Base-by-base conservation (phyloP, 2,797 vertebrate species). In the Erpetoichthys calabaricus region DNA sequence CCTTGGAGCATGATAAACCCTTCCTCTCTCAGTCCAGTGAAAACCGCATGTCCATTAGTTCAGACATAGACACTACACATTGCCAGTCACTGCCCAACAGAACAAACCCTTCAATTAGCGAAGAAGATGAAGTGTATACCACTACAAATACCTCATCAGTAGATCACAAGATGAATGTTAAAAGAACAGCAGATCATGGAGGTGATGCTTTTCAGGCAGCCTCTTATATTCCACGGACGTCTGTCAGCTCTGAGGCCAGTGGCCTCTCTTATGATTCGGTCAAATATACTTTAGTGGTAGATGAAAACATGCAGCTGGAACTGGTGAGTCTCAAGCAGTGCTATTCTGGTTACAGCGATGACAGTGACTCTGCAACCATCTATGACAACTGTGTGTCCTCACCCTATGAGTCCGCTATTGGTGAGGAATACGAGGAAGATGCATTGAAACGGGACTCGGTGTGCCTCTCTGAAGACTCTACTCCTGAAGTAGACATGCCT, bases 281-380 rank as follows among this genome's bases (percentile, higher is more conserved):
- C 65, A 98, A 98, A 67, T 98, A 98, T 76, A 98, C 94, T 0
- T 73, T 98, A 64, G 95, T 98, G 73, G 94, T 98, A 72, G 95
- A 98, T 0, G 94, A 97, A 73, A 89, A 97, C 0, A 84, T 91
- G 5, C 91, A 96, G 82, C 81, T 98, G 45, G 94, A 98, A 68
- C 81, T 98, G 59, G 90, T 97, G 68, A 97, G 94, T 71, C 85
- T 98, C 60, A 83, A 89, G 59, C 90, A 94, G 4, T 97, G 93
- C 80, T 98, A 95, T 62, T 89, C 89, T 0, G 89, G 91, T 68
- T 97, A 95, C 83, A 97, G 94, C 0, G 94, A 98, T 0, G 95
- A 98, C 78, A 98, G 94, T 1, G 94, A 98, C 76, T 91, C 91
- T 0, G 91, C 91, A 66, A 98, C 95, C 0, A 84, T 98, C 72